phyloP scores from a whole-genome alignment of 2,113 vertebrate species.

The Antidorcas marsupialis region DNA sequence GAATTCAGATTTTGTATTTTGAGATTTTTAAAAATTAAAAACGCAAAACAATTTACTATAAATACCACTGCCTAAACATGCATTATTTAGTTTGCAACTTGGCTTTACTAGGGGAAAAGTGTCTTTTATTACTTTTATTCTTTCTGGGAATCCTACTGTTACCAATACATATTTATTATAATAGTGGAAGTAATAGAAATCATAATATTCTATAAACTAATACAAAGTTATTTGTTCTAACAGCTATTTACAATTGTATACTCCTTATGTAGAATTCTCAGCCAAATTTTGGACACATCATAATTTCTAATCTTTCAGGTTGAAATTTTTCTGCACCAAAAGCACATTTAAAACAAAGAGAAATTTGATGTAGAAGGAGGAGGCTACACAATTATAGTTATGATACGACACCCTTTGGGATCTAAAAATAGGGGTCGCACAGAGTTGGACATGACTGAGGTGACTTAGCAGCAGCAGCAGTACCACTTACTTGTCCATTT shows the following conservation, averaged over 20 bases:
- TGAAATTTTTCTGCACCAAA: not conserved
- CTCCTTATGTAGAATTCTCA: not conserved
- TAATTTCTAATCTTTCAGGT: not conserved
- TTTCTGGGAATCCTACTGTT: not conserved
- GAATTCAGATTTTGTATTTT: conserved; percentile 51
- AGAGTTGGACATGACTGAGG: too few relatives aligned
- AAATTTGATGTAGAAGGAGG: not conserved
- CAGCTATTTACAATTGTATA: not conserved
- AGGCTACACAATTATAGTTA: not conserved
- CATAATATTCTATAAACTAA: not conserved
- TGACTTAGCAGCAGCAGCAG: too few relatives aligned
- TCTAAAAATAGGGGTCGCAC: not conserved
- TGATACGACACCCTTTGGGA: not conserved
- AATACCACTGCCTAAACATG: conserved; percentile 16
- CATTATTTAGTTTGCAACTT: not conserved
- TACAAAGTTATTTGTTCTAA: conserved; percentile 27
- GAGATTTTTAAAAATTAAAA: conserved; percentile 38
- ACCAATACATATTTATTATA: conserved; percentile 9
- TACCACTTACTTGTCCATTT: not conserved
- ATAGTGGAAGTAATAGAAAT: not conserved
- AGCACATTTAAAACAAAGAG: not conserved
- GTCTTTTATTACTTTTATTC: not conserved
- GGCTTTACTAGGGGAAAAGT: not conserved
- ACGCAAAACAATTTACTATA: not conserved
- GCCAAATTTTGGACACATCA: not conserved